Conservation (phyloP, 2,113 vertebrate genomes). For the Verasper variegatus region DNA sequence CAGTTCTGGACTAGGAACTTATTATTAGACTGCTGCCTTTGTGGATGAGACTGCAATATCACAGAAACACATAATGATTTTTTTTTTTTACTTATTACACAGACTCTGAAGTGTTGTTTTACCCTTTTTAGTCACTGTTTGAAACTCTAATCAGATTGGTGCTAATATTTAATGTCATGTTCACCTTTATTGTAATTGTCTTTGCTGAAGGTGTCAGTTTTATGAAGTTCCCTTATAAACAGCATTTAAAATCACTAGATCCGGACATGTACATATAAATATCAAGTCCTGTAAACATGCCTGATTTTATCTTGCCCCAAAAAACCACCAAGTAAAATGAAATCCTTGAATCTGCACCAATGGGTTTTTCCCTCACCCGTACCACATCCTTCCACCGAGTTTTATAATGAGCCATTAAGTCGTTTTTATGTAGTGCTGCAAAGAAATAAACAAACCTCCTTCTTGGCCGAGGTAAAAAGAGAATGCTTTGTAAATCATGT, state of each 20-base stretch:
- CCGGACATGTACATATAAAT: neutral
- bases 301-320: too few species aligned
- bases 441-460: too few species aligned
- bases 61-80: constrained; percentile 22
- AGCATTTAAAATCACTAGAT: neutral
- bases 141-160: constrained; percentile 8
- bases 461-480: neutral
- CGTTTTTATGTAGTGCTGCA: too few species aligned
- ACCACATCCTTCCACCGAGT: too few species aligned
- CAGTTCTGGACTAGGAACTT: constrained; percentile 50
- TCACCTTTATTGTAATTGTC: neutral
- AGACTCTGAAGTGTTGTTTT: constrained; percentile 24
- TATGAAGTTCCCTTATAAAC: constrained; percentile 17
- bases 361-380: too few species aligned
- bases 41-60: constrained; percentile 50
- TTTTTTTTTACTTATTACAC: constrained; percentile 16
- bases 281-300: too few species aligned
- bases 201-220: neutral
- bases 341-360: too few species aligned
- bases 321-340: too few species aligned
- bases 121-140: constrained; percentile 14
- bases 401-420: too few species aligned
- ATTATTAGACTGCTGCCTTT: constrained; percentile 50
- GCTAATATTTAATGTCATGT: constrained; percentile 2
- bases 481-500: neutral